phyloP scores from a whole-genome alignment of 2,113 vertebrate species.

The Bettongia penicillata region DNA sequence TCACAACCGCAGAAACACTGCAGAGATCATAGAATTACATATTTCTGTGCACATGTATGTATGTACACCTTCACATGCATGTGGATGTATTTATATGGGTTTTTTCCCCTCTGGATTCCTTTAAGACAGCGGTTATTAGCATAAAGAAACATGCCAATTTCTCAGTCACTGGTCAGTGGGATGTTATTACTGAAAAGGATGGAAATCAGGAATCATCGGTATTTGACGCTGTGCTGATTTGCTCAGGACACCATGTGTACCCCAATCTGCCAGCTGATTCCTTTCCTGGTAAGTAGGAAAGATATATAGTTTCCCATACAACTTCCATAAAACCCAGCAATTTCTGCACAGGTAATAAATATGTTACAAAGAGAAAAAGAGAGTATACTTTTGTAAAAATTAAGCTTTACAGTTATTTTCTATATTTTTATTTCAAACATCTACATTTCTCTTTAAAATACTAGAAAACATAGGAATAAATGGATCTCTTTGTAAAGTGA shows the following conservation, averaged over 20 bases:
- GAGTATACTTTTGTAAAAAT: background rate
- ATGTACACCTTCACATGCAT: background rate
- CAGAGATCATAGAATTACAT: background rate
- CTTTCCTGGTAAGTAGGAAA: constrained; percentile 85
- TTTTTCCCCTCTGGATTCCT: constrained; percentile 51
- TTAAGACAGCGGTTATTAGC: constrained; percentile 86
- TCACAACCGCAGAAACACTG: constrained; percentile 9
- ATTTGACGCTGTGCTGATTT: constrained; percentile 91
- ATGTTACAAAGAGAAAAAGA: background rate
- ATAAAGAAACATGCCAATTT: constrained; percentile 86
- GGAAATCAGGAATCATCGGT: constrained; percentile 82
- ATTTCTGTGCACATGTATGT: background rate
- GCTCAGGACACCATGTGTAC: constrained; percentile 87
- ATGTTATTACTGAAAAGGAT: constrained; percentile 83
- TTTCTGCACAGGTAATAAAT: background rate
- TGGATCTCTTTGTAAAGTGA: background rate
- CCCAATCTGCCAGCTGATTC: constrained; percentile 83
- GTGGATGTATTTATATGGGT: background rate
- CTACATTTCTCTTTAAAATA: background rate
- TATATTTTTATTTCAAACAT: background rate
- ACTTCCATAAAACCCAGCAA: background rate
- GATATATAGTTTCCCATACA: background rate
- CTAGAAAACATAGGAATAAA: background rate
- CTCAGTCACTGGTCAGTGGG: constrained; percentile 87
- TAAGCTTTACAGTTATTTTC: background rate